These are phyloP conservation scores for Xestia c-nigrum DNA, from an alignment of 2,888 invertebrate species.

Conservation along the genomic window DNA sequence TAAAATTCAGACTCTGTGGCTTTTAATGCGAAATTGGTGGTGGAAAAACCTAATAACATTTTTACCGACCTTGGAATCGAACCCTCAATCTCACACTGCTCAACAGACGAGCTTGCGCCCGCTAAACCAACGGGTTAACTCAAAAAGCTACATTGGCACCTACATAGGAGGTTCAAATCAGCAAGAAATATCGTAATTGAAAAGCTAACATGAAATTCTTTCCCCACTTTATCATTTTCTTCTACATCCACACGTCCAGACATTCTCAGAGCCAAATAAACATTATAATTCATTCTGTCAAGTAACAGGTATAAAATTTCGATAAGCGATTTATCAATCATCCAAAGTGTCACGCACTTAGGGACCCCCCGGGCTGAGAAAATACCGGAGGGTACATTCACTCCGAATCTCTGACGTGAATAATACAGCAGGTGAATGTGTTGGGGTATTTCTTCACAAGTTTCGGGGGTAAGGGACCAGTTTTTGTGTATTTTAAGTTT, in stretches of 20 bases:
- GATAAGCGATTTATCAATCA: conserved; percentile 78
- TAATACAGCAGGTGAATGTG: conserved; percentile 56
- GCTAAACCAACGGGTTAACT: not conserved
- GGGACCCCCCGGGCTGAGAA: conserved; percentile 41
- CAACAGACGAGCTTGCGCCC: not conserved
- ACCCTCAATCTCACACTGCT: not conserved
- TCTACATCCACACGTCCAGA: not conserved
- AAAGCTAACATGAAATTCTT: not conserved
- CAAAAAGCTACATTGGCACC: not conserved
- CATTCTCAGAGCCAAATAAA: conserved; percentile 1
- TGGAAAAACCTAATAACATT: too few species aligned
- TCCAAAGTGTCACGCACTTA: conserved; percentile 69
- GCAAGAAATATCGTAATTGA: not conserved
- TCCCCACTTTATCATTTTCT: too few species aligned
- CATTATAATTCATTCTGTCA: conserved; percentile 69
- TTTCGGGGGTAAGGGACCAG: conserved; percentile 15
- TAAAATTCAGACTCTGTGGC: not conserved
- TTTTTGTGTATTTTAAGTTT: conserved; percentile 37
- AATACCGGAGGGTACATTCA: conserved; percentile 24
- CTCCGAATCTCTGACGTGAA: conserved; percentile 62
- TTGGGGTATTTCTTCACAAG: conserved; percentile 42
- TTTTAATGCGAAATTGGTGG: not conserved
- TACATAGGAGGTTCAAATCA: not conserved
- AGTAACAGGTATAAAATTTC: conserved; percentile 66
- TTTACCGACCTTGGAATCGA: not conserved